These are phyloP conservation scores for Heliornis fulica DNA, from an alignment of 2,113 vertebrate genomes.

Conservation along the genomic window DNA sequence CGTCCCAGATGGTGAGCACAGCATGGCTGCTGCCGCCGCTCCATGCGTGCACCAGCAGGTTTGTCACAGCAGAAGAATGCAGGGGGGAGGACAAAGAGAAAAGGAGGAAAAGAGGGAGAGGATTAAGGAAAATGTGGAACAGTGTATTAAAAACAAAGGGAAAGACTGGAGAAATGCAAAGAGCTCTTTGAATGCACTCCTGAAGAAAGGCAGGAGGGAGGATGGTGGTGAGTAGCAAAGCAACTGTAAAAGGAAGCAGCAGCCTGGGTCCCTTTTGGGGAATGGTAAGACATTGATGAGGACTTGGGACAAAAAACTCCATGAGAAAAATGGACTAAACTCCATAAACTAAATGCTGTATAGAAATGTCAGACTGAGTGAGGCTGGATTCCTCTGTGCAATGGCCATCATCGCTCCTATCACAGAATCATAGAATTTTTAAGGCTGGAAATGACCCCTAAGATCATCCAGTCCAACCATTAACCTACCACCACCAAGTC, in stretches of 20 bases:
- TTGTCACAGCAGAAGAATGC: not conserved
- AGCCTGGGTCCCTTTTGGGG: not conserved
- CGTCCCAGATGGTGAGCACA: slow-evolving; percentile 25
- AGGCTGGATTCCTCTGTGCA: not conserved
- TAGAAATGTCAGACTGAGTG: not conserved
- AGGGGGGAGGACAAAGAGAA: not conserved
- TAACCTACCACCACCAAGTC: too few species aligned
- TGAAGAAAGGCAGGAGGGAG: not conserved
- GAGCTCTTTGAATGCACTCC: not conserved
- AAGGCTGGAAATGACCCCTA: too few species aligned
- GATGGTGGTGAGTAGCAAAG: not conserved
- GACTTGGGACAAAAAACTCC: not conserved
- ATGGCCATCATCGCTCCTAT: not conserved
- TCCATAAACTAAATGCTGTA: not conserved
- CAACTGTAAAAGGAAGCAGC: not conserved
- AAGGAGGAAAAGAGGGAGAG: not conserved
- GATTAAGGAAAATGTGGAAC: not conserved
- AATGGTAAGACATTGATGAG: not conserved
- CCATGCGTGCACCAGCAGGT: not conserved
- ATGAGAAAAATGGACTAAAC: not conserved
- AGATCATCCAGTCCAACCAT: too few species aligned
- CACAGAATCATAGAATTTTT: too few species aligned
- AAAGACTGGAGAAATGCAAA: not conserved
- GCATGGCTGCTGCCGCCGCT: not conserved
- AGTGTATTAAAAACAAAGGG: not conserved